Base-by-base conservation (phyloP, 2,797 vertebrate genomes). In the Clarias platycephalus region DNA sequence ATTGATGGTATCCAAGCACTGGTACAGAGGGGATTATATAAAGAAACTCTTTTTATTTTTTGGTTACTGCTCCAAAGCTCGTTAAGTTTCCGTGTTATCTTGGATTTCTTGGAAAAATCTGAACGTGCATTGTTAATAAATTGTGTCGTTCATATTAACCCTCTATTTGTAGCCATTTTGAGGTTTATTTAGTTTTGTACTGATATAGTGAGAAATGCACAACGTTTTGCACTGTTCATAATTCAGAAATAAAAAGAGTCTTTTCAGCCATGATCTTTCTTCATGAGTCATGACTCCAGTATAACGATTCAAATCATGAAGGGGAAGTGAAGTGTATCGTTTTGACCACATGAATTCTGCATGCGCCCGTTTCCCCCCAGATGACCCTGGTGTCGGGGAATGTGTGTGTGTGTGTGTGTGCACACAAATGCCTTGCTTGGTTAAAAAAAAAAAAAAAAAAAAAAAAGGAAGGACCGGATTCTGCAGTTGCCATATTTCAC, bases 401-500 rank as follows among this genome's bases (percentile, higher is more conserved):
- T 76, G 37, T 37, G 49, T 26, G 53, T 12, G 2, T 37, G 49
- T 26, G 53, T 62, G 66, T 5, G 71, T 16, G 49, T 0, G 49
- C 10, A 10, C 31, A 63, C 40, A 80, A 76, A 71, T 26, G 10
- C 31, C 26, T 57, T 24, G 49, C 18, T 76, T 44, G 53, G 78
- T 81, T 37, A 37, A 37, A 37, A 37, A 37, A 34, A n/a, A n/a
- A n/a, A n/a, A 37, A 37, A 37, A 37, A 37, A 37, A 37, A 37
- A 37, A 37, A 37, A 37, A 37, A 34, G 86, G 81, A 90, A 88
- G 84, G 86, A 84, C 88, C 85, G 74, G 86, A 64, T 80, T 86
- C 63, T 31, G 67, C 72, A 90, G 85, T 86, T 91, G 91, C 91
- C 86, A 90, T 87, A 91, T 92, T 90, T 91, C 89, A 91, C 91